These are phyloP conservation scores for Drosophila kohkoa DNA, from an alignment of 1,140 invertebrate species.

Conservation along the genomic window DNA sequence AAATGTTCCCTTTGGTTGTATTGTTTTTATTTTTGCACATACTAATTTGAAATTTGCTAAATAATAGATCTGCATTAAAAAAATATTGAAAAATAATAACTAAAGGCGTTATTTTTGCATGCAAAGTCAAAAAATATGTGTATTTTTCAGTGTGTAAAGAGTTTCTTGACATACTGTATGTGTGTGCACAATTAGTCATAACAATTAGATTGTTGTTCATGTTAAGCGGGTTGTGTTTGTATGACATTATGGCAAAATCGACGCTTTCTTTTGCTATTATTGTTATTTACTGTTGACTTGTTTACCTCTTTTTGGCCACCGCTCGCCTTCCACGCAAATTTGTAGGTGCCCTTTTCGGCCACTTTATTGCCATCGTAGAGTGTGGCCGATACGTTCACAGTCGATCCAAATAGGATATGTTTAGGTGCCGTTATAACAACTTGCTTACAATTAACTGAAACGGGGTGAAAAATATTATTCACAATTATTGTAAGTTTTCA, in stretches of 20 bases:
- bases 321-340: slow-evolving; percentile 64
- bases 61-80: no score
- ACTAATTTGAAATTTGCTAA: no score
- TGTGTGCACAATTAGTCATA: slow-evolving; percentile 38
- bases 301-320: slow-evolving; percentile 57
- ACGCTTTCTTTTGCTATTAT: slow-evolving; percentile 21
- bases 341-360: slow-evolving; percentile 50
- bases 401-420: slow-evolving; percentile 61
- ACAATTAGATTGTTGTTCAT: slow-evolving; percentile 2
- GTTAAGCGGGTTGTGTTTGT: not conserved
- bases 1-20: no score
- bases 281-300: not conserved
- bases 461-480: not conserved
- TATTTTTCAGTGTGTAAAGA: no score
- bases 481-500: slow-evolving; percentile 1
- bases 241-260: slow-evolving; percentile 3
- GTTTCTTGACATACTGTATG: no score
- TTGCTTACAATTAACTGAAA: slow-evolving; percentile 55
- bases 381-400: slow-evolving; percentile 63
- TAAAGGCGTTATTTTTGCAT: no score
- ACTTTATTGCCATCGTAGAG: slow-evolving; percentile 63
- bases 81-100: no score
- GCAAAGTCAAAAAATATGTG: no score
- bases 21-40: no score
- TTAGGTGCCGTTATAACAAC: slow-evolving; percentile 62